These are phyloP conservation scores for Meghimatium bilineatum DNA, from an alignment of 2,888 invertebrate species.

Conservation along the genomic window DNA sequence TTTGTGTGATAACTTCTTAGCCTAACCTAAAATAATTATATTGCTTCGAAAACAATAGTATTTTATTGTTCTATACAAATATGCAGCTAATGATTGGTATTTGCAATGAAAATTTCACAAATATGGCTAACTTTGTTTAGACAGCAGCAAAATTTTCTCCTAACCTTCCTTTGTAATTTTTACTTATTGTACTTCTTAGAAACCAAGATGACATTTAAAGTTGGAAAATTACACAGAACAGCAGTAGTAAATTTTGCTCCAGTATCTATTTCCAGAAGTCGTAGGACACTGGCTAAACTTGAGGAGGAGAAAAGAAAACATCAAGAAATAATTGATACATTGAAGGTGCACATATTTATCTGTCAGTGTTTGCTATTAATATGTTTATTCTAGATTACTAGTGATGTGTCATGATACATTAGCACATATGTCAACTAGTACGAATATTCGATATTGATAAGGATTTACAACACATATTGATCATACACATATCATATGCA, in stretches of 20 bases:
- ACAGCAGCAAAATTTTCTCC: background rate
- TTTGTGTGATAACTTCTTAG: too few species aligned
- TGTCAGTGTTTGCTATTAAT: background rate
- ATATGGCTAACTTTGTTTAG: background rate
- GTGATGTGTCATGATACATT: too few species aligned
- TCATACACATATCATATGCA: too few species aligned
- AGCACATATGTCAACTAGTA: too few species aligned
- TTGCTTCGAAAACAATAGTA: too few species aligned
- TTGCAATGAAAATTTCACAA: background rate
- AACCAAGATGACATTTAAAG: slow-evolving; percentile 32
- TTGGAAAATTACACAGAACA: slow-evolving; percentile 35
- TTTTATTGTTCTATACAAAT: too few species aligned
- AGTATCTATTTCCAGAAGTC: slow-evolving; percentile 59
- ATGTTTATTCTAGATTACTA: too few species aligned
- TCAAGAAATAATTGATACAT: slow-evolving; percentile 65
- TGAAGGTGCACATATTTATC: slow-evolving; percentile 59
- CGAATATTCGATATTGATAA: too few species aligned
- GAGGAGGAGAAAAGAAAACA: slow-evolving; percentile 63
- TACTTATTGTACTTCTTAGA: background rate
- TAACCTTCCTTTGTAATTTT: background rate
- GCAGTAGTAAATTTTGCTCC: slow-evolving; percentile 57
- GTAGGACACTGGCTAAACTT: slow-evolving; percentile 60
- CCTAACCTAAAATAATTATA: too few species aligned
- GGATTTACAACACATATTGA: too few species aligned
- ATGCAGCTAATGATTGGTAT: background rate